Base-by-base conservation (phyloP, 2,888 invertebrate species). In the Eristalinus aeneus region DNA sequence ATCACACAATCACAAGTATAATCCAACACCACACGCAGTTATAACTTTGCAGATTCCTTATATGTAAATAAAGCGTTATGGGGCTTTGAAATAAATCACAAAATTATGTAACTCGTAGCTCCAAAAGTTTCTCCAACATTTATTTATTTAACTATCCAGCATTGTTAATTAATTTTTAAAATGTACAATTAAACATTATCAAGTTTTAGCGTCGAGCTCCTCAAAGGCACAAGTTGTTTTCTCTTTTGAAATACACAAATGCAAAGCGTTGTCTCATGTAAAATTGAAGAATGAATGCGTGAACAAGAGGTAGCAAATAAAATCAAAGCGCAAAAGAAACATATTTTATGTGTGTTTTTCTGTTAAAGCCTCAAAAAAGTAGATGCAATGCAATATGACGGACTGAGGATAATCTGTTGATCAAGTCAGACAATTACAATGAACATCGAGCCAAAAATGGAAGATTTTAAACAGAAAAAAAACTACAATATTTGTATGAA, bases 171-270 rank as follows among this genome's bases (percentile, higher is more conserved):
- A 6, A 16, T 16, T 16, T 20, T 2, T 1, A 46, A 46, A 5
- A 46, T 16, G 46, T 16, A 16, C 46, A n/a, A 6, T 4, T 16
- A 46, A 46, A 46, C 46, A 46, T 46, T 46, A 46, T 46, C 20
- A 72, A 46, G 54, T 67, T 22, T 36, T 32, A 34, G 22, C 9
- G 88, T 61, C 67, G 64, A 79, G 53, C 73, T 89, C 90, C 89
- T 89, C 90, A 90, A 90, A 90, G 89, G 90, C 89, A 89, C 84
- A 75, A 27, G 23, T 68, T 64, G 27, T 27, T 27, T 27, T 27
- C 27, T n/a, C 1, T 75, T 1, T 39, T 23, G 53, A 53, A 58
- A 63, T 54, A 11, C 53, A 32, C 46, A 68, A 46, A 58, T 36
- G 54, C 64, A 75, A 75, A 65, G 64, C 74, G 56, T 39, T 36